Conservation (phyloP, 2,888 invertebrate species). For the Agriotes lineatus region DNA sequence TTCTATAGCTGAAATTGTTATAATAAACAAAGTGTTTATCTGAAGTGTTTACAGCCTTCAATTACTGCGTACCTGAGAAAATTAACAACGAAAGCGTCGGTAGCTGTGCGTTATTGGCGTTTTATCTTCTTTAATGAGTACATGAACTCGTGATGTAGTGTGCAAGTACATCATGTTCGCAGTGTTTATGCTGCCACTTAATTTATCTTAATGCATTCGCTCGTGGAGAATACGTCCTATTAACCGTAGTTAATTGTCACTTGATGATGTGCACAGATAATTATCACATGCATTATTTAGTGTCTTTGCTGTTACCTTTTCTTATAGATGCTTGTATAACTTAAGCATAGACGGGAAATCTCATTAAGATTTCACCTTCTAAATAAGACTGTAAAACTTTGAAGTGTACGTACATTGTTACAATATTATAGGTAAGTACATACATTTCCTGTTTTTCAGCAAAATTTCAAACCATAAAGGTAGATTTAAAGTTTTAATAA, state of each 20-base stretch:
- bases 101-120: background rate
- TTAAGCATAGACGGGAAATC: no score
- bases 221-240: conserved; percentile 25
- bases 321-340: no score
- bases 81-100: background rate
- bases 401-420: no score
- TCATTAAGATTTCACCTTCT: no score
- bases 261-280: conserved; percentile 54
- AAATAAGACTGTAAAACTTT: no score
- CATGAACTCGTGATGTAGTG: conserved; percentile 8
- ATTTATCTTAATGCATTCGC: conserved; percentile 53
- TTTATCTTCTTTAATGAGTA: conserved; percentile 17
- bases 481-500: no score
- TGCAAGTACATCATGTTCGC: conserved; percentile 40
- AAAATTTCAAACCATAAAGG: no score
- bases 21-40: no score
- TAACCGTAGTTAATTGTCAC: conserved; percentile 51
- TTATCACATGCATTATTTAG: conserved; percentile 41
- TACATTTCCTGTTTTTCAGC: no score
- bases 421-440: no score
- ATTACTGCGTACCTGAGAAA: background rate
- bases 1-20: no score
- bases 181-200: conserved; percentile 52
- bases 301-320: conserved; percentile 3
- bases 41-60: no score